These are phyloP conservation scores for Leucophenga varia DNA, from an alignment of 1,140 invertebrate genomes.

Conservation along the genomic window DNA sequence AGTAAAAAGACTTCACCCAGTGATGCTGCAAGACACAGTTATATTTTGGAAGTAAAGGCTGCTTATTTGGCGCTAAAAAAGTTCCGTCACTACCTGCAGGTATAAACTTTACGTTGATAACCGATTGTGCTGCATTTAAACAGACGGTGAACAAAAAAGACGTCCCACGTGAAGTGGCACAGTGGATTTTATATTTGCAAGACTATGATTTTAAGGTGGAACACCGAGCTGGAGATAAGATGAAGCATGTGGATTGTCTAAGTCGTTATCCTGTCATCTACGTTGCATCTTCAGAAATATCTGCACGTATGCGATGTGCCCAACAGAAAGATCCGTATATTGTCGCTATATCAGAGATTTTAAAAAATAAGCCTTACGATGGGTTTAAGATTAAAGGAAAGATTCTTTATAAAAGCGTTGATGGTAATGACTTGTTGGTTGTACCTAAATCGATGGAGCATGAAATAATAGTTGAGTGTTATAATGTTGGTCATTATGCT, in stretches of 20 bases:
- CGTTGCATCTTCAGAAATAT: slow-evolving; percentile 4
- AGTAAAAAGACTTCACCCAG: slow-evolving; percentile 28
- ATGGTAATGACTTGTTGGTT: too few species aligned
- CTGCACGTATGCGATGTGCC: too few species aligned
- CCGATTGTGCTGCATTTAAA: slow-evolving; percentile 43
- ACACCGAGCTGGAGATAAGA: slow-evolving; percentile 44
- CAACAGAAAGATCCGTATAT: slow-evolving; percentile 6
- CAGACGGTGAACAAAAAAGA: slow-evolving; percentile 34
- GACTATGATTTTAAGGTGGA: slow-evolving; percentile 41
- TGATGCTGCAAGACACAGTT: slow-evolving; percentile 16
- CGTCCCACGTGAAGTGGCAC: slow-evolving; percentile 4
- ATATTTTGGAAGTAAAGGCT: slow-evolving; percentile 32
- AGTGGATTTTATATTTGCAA: slow-evolving; percentile 7
- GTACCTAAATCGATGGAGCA: too few species aligned
- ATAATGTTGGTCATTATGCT: too few species aligned
- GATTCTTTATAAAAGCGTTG: slow-evolving; percentile 4
- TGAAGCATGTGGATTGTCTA: slow-evolving; percentile 55
- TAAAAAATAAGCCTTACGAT: slow-evolving; percentile 1
- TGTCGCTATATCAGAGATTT: neutral
- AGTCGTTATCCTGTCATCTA: slow-evolving; percentile 43
- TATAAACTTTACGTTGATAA: slow-evolving; percentile 12
- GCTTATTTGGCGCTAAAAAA: slow-evolving; percentile 25
- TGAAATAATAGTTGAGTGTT: too few species aligned
- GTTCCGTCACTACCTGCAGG: slow-evolving; percentile 23
- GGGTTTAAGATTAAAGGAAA: slow-evolving; percentile 1